Conservation (phyloP, 1,140 invertebrate species). For the Hyles euphorbiae region DNA sequence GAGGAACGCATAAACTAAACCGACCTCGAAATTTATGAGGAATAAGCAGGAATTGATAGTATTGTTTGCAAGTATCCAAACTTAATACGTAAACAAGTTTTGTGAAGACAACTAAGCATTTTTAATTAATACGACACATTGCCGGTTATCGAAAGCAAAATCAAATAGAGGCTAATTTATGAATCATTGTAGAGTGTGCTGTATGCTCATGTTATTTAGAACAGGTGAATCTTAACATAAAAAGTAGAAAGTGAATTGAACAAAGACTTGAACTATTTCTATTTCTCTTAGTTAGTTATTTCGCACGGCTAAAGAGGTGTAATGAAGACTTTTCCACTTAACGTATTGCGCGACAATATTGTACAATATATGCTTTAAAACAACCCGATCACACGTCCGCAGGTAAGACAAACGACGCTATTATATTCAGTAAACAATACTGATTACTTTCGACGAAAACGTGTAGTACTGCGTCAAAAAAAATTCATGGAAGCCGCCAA, state of each 20-base stretch:
- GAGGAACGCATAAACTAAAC: neutral
- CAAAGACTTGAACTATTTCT: too few species aligned
- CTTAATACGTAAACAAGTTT: conserved; percentile 20
- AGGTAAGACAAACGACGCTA: conserved; percentile 16
- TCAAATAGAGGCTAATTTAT: neutral
- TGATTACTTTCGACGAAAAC: conserved; percentile 11
- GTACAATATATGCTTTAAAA: conserved; percentile 2
- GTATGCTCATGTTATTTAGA: too few species aligned
- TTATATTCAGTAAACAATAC: conserved; percentile 20
- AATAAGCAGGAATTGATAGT: conserved; percentile 36
- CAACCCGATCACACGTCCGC: conserved; percentile 7
- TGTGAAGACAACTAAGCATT: too few species aligned
- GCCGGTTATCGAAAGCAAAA: neutral
- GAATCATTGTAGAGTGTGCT: too few species aligned
- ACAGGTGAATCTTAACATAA: too few species aligned
- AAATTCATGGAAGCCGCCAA: conserved; percentile 22
- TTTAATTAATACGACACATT: too few species aligned
- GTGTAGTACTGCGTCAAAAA: conserved; percentile 12
- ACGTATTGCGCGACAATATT: neutral
- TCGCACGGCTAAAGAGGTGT: too few species aligned
- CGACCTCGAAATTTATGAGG: conserved; percentile 37
- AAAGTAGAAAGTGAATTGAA: too few species aligned
- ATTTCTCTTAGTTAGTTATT: too few species aligned
- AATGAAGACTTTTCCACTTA: too few species aligned
- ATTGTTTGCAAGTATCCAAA: conserved; percentile 48